phyloP scores from a whole-genome alignment of 2,797 vertebrate genomes.

The Hemibagrus guttatus region DNA sequence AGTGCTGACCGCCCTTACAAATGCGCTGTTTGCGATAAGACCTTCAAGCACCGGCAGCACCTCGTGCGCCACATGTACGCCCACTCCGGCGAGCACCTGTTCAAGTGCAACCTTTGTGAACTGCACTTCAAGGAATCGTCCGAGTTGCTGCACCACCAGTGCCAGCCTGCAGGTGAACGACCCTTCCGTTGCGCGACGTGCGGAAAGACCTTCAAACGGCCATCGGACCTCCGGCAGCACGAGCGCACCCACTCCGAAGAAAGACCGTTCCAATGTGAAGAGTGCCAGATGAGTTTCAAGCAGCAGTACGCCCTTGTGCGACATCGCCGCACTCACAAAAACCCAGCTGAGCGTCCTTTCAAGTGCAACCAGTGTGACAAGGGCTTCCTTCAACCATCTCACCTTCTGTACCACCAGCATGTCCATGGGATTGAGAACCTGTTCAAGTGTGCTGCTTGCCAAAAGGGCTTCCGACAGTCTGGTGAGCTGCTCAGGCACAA shows the following conservation, averaged over 20 bases:
- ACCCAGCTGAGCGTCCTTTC: constrained; percentile 85
- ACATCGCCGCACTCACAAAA: constrained; percentile 93
- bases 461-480: constrained; percentile 95
- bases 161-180: constrained; percentile 89
- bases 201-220: constrained; percentile 92
- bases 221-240: constrained; percentile 92
- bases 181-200: constrained; percentile 92
- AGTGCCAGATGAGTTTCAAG: constrained; percentile 99
- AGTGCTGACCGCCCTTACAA: constrained; percentile 95
- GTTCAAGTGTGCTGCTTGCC: constrained; percentile 95
- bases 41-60: constrained; percentile 96
- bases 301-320: constrained; percentile 95
- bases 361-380: constrained; percentile 97
- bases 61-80: constrained; percentile 97
- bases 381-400: constrained; percentile 90
- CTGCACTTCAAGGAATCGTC: constrained; percentile 96
- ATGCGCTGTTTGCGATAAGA: constrained; percentile 94
- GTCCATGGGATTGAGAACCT: constrained; percentile 93
- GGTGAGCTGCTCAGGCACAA: constrained; percentile 93
- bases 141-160: constrained; percentile 93
- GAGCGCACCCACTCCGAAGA: constrained; percentile 96
- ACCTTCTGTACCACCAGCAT: constrained; percentile 94
- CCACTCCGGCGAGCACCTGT: constrained; percentile 92
- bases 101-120: constrained; percentile 94
- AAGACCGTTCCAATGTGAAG: constrained; percentile 94